phyloP scores from a whole-genome alignment of 2,888 invertebrate species.

The Apamea anceps region DNA sequence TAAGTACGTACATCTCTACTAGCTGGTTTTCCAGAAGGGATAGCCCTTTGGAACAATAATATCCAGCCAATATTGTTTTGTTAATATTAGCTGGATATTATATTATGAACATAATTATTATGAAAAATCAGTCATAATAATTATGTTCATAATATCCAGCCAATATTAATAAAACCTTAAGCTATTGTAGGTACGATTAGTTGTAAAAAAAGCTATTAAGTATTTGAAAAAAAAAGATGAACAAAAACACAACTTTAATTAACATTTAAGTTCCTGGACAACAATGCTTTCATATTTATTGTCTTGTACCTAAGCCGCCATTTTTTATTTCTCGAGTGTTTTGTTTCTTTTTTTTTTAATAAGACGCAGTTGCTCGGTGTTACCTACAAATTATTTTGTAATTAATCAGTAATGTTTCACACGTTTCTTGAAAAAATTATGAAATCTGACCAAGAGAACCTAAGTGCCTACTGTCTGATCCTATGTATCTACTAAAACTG shows the following conservation, averaged over 20 bases:
- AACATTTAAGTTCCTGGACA: background rate
- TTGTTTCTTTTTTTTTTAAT: constrained; percentile 3
- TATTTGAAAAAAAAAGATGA: background rate
- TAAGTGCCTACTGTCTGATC: too few relatives aligned
- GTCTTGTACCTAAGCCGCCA: constrained; percentile 2
- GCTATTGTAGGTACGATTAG: background rate
- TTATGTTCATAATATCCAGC: background rate
- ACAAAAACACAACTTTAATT: constrained; percentile 5
- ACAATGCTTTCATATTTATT: constrained; percentile 26
- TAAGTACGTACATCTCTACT: too few relatives aligned
- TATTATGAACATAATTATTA: too few relatives aligned
- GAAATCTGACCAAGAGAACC: too few relatives aligned
- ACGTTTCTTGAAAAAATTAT: too few relatives aligned
- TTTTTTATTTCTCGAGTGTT: constrained; percentile 9
- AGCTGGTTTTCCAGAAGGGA: too few relatives aligned
- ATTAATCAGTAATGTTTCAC: background rate
- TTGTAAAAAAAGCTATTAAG: background rate
- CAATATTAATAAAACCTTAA: background rate
- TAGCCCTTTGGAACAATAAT: background rate
- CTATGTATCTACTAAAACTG: too few relatives aligned
- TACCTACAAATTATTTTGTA: background rate
- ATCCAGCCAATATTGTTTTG: background rate
- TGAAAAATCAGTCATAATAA: too few relatives aligned
- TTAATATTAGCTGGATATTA: too few relatives aligned
- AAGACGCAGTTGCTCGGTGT: background rate